Percentiles rank a stretch among this genome's conserved stretches.
These are phyloP conservation scores for Antechinus flavipes DNA, from an alignment of 2,113 vertebrate genomes.

Conservation along the genomic window DNA sequence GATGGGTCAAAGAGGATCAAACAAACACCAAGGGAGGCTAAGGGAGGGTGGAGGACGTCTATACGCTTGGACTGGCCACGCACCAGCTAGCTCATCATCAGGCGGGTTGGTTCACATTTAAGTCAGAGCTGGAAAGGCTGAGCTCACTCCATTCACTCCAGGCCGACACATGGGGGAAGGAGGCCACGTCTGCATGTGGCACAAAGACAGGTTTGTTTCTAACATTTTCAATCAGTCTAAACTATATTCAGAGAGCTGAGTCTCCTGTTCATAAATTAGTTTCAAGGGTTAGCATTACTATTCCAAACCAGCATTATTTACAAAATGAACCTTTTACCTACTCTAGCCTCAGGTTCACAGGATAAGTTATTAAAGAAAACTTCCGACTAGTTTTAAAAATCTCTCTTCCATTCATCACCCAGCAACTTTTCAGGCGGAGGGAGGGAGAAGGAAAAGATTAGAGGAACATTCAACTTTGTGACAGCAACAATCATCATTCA, in stretches of 20 bases:
- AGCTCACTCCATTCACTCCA: slow-evolving; percentile 48
- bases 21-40: slow-evolving; percentile 45
- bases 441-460: no score
- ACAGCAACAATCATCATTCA: slow-evolving; percentile 64
- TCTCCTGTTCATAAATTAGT: slow-evolving; percentile 76
- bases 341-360: slow-evolving; percentile 59
- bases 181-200: slow-evolving; percentile 64
- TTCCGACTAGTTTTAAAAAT: slow-evolving; percentile 59
- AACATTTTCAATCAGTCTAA: slow-evolving; percentile 65
- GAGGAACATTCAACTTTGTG: slow-evolving; percentile 19
- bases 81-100: slow-evolving; percentile 49
- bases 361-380: slow-evolving; percentile 58
- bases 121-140: slow-evolving; percentile 43
- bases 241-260: slow-evolving; percentile 60
- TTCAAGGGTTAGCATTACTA: slow-evolving; percentile 67
- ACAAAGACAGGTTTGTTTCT: slow-evolving; percentile 73
- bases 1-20: slow-evolving; percentile 68
- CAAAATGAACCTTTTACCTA: slow-evolving; percentile 66
- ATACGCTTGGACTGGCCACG: slow-evolving; percentile 45
- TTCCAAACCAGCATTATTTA: slow-evolving; percentile 73
- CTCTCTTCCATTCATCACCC: slow-evolving; percentile 53
- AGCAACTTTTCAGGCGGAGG: slow-evolving; percentile 21
- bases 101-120: slow-evolving; percentile 41
- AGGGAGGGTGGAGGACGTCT: slow-evolving; percentile 46
- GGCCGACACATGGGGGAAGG: slow-evolving; percentile 55